A percentile compares a stretch with the other conserved stretches of the same genome.
phyloP scores from a whole-genome alignment of 2,888 invertebrate genomes.

The Nemotelus nigrinus region DNA sequence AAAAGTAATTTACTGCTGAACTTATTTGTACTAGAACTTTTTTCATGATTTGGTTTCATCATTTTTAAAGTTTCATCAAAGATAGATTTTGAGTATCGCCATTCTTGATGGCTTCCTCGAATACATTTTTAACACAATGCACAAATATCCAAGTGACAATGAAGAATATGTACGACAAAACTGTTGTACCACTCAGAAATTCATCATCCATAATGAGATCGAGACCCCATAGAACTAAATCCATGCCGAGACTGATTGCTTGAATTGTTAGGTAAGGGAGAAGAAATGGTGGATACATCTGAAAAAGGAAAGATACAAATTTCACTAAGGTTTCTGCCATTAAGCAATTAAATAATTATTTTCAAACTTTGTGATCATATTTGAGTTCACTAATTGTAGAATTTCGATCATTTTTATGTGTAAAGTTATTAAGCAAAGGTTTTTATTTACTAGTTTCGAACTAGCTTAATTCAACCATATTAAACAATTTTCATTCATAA shows the following conservation, averaged over 20 bases:
- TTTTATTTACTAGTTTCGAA: no score
- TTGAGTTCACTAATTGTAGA: not conserved
- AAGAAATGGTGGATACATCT: conserved; percentile 57
- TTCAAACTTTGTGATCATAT: not conserved
- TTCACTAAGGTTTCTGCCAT: not conserved
- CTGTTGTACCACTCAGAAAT: conserved; percentile 52
- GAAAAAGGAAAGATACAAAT: not conserved
- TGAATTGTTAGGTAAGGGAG: conserved; percentile 56
- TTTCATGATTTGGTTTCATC: no score
- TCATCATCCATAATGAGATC: conserved; percentile 54
- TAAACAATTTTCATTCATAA: no score
- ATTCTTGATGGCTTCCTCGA: conserved; percentile 53
- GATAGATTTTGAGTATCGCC: conserved; percentile 39
- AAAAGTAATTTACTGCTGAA: no score
- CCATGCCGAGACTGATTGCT: conserved; percentile 53
- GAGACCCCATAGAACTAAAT: conserved; percentile 55
- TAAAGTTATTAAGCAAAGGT: no score
- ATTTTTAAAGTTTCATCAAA: conserved; percentile 24
- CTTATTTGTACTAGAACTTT: no score
- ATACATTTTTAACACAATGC: conserved; percentile 55
- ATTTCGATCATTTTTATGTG: no score
- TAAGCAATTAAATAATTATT: not conserved
- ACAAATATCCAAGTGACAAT: conserved; percentile 52
- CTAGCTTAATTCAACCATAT: no score
- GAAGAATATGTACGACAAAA: conserved; percentile 51